Conservation (phyloP, 2,888 invertebrate genomes). For the Celastrina argiolus region DNA sequence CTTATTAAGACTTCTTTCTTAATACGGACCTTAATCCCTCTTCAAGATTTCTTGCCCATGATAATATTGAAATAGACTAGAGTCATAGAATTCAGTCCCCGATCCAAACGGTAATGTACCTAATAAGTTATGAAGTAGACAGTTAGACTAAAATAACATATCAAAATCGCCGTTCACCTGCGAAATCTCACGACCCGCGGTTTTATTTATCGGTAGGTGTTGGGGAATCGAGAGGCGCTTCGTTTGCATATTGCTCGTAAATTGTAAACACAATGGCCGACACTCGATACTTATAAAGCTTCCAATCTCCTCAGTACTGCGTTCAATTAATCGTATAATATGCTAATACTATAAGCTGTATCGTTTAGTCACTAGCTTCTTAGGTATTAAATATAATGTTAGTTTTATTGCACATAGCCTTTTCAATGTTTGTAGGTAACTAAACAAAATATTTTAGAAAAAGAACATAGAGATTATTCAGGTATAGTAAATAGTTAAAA, state of each 20-base stretch:
- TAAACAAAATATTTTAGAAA: too few species aligned
- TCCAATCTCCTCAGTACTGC: conserved; percentile 15
- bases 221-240: conserved; percentile 69
- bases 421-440: too few species aligned
- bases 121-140: conserved; percentile 42
- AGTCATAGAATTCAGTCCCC: background rate
- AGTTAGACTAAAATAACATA: conserved; percentile 58
- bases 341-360: background rate
- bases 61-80: background rate
- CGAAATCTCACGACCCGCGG: conserved; percentile 51
- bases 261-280: conserved; percentile 58
- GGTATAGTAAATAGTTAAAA: too few species aligned
- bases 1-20: too few species aligned
- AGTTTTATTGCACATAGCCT: too few species aligned
- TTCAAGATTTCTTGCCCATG: background rate
- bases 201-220: conserved; percentile 63
- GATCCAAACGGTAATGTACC: background rate
- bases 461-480: too few species aligned
- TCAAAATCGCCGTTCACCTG: conserved; percentile 66
- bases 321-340: background rate
- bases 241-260: conserved; percentile 71
- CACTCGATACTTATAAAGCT: conserved; percentile 36
- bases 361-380: background rate
- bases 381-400: too few species aligned
- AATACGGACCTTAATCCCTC: too few species aligned